Percentiles rank a stretch among this genome's conserved stretches.
Evolutionary conservation across 1,140 invertebrate species (phyloP).

Genomic region (Drosophila paulistorum): DNA sequence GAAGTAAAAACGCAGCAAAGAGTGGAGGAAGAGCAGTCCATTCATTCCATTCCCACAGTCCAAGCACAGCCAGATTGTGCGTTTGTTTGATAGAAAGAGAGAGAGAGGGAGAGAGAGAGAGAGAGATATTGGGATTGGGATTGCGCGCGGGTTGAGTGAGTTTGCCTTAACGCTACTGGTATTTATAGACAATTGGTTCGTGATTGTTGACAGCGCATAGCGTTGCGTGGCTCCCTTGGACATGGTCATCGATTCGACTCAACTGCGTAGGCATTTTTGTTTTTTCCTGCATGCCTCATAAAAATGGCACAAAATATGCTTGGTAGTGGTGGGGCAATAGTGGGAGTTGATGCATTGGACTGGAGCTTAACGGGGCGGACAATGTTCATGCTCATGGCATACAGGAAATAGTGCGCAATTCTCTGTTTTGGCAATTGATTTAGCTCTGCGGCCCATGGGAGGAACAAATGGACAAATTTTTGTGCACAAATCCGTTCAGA

Average conservation of each 20-base stretch:
- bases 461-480: conserved; percentile 41
- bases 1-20: conserved; percentile 60
- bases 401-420: conserved; percentile 65
- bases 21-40: neutral
- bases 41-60: conserved; percentile 3
- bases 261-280: conserved; percentile 53
- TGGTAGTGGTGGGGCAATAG: conserved; percentile 21
- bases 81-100: neutral
- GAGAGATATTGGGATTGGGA: conserved; percentile 1
- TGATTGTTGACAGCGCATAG: conserved; percentile 77
- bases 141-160: conserved; percentile 53
- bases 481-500: conserved; percentile 14
- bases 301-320: conserved; percentile 71
- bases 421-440: conserved; percentile 65
- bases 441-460: conserved; percentile 42
- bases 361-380: conserved; percentile 20
- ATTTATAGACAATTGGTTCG: conserved; percentile 82
- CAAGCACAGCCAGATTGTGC: conserved; percentile 29
- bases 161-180: conserved; percentile 73
- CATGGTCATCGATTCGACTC: conserved; percentile 38
- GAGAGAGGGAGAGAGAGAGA: neutral
- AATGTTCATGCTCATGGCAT: conserved; percentile 42
- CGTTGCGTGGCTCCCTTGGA: conserved; percentile 54
- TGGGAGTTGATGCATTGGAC: conserved; percentile 10
- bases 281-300: conserved; percentile 62